Evolutionary conservation across 2,113 vertebrate genomes (phyloP), one percentile per base, ranked within the genome.

Genomic region (Aspidoscelis tigris): DNA sequence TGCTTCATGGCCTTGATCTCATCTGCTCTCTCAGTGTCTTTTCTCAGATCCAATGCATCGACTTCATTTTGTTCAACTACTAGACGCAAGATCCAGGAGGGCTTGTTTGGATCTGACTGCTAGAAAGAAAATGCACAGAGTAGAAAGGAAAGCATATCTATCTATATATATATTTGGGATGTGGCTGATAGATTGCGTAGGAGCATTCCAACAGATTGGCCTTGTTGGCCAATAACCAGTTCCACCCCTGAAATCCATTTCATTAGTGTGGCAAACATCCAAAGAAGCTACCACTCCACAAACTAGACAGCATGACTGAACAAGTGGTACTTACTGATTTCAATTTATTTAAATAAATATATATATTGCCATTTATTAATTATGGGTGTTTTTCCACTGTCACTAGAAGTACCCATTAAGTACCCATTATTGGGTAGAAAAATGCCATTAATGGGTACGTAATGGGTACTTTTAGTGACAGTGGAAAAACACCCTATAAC

Each of bases 1-100:
- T 94, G 94, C 93, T 99, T 98, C 91, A 97, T 95, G 85, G 97
- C 95, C 94, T 89, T 96, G 87, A 99, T 98, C 92, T 98, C 94
- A 82, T 98, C 97, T 61, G 80, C 81, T 92, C 95, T 93, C 78
- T 97, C 95, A 0, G 96, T 97, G 86, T 99, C 98, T 90, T 95
- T 98, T 88, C 89, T 97, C 78, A 98, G 86, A 39, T 97, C 93
- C 4, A 98, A 80, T 26, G 76, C 26, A 0, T 96, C 96, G 0
- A 86, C 81, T 43, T 97, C 95, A 70, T 39, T 93, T 84, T 95
- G 89, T 41, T 98, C 97, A 78, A 87, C 95, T 80, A 98, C 97
- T 41, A 98, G 80, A 86, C 88, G 95, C 85, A 99, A 93, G 24
- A 91, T 95, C 96, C 97, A 98, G 90, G 96, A 86, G 0, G 97